A percentile compares a stretch with the other conserved stretches of the same genome.
Evolutionary conservation across 2,113 vertebrate species (phyloP).

Genomic region (Rousettus leschenaultii): DNA sequence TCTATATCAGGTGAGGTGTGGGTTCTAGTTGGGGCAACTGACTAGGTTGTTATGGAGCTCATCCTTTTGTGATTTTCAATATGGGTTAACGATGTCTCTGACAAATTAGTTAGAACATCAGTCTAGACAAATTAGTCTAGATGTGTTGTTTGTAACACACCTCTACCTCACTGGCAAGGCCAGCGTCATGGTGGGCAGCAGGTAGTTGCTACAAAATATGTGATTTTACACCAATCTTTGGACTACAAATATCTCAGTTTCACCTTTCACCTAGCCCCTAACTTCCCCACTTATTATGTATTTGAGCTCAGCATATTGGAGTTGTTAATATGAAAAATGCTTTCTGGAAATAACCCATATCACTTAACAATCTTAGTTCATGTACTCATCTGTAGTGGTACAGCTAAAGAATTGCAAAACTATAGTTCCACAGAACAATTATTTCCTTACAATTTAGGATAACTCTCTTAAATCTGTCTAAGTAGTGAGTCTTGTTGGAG

Average conservation of each 20-base stretch:
- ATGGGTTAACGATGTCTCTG: background rate
- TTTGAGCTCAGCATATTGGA: background rate
- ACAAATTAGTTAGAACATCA: too few relatives aligned
- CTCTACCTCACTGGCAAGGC: background rate
- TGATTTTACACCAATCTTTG: background rate
- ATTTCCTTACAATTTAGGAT: background rate
- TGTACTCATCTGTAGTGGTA: background rate
- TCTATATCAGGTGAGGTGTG: background rate
- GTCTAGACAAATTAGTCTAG: background rate
- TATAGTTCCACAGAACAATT: background rate
- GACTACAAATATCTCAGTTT: background rate
- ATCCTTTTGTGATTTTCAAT: background rate
- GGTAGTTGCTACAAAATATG: background rate
- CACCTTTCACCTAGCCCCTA: background rate
- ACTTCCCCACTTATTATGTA: background rate
- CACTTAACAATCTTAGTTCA: background rate
- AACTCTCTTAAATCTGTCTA: slow-evolving; percentile 7
- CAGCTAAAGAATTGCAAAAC: background rate
- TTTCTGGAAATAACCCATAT: slow-evolving; percentile 17
- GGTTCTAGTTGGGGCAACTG: background rate
- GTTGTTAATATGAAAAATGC: slow-evolving; percentile 21
- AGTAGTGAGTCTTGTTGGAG: background rate
- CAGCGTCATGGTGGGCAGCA: background rate
- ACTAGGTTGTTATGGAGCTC: background rate
- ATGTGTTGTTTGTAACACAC: background rate